A percentile compares a stretch with the other conserved stretches of the same genome.
These are phyloP conservation scores for Nomada flava DNA, from an alignment of 2,888 invertebrate species.

Conservation along the genomic window DNA sequence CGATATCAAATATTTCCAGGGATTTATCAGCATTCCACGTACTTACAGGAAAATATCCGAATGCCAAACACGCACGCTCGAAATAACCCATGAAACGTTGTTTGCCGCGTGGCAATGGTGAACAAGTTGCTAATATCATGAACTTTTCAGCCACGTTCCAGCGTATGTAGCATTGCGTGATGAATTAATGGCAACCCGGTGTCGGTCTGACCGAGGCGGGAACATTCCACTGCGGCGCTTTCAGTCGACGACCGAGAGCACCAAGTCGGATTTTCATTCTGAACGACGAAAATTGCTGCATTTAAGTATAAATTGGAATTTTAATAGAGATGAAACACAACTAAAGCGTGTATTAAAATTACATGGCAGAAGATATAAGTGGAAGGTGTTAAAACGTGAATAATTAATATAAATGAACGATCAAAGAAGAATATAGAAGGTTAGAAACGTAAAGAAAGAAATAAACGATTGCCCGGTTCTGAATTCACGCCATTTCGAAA, in stretches of 20 bases:
- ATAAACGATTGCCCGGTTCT: too few relatives aligned
- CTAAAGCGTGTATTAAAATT: too few relatives aligned
- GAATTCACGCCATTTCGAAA: neutral
- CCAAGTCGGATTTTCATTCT: neutral
- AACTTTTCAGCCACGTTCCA: constrained; percentile 19
- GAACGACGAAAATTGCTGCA: neutral
- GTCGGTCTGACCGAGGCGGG: constrained; percentile 4
- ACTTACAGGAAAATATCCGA: neutral
- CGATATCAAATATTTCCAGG: neutral
- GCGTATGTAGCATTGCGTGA: neutral
- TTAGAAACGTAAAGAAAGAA: too few relatives aligned
- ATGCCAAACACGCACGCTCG: neutral
- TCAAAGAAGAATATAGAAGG: too few relatives aligned
- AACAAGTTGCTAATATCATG: constrained; percentile 24
- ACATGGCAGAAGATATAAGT: too few relatives aligned
- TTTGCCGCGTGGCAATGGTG: neutral
- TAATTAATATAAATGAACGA: too few relatives aligned
- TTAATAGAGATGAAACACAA: neutral
- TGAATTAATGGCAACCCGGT: constrained; percentile 19
- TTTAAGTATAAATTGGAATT: neutral
- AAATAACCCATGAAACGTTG: neutral
- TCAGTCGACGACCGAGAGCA: neutral
- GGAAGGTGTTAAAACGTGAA: too few relatives aligned
- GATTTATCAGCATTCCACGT: neutral
- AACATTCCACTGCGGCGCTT: constrained; percentile 11